Percentiles rank a stretch among this genome's conserved stretches.
Conservation (phyloP, 1,140 invertebrate species). For the Formica selysi region DNA sequence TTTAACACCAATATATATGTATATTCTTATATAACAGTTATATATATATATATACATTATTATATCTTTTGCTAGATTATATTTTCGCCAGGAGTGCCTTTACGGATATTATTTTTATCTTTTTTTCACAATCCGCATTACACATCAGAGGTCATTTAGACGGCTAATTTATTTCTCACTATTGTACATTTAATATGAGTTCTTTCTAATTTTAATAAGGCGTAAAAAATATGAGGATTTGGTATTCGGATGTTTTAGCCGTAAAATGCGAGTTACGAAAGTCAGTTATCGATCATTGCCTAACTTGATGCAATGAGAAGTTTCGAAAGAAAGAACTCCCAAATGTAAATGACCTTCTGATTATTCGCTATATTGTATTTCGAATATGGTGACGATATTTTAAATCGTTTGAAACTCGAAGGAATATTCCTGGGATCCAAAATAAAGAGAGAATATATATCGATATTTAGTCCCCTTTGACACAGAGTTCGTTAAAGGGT, state of each 20-base stretch:
- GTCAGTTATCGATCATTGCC: not conserved
- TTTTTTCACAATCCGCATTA: slow-evolving; percentile 16
- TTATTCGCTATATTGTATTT: not conserved
- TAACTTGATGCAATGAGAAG: slow-evolving; percentile 6
- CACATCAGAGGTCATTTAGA: not conserved
- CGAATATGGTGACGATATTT: not conserved
- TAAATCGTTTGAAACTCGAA: not conserved
- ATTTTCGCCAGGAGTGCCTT: slow-evolving; percentile 71
- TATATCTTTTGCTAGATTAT: not conserved
- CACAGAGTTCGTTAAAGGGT: not conserved
- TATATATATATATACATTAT: not conserved
- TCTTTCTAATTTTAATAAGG: slow-evolving; percentile 18
- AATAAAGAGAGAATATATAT: not conserved
- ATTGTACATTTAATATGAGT: not conserved
- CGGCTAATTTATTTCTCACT: slow-evolving; percentile 21
- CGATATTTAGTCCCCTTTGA: not conserved
- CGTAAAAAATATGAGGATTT: not conserved
- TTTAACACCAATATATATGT: not conserved
- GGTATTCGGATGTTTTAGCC: not conserved
- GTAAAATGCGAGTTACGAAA: not conserved
- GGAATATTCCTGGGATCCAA: not conserved
- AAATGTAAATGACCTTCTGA: not conserved
- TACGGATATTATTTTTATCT: slow-evolving; percentile 29
- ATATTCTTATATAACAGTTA: no score
- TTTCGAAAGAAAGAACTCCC: not conserved